phyloP scores from a whole-genome alignment of 2,113 vertebrate genomes.

The Pedetes capensis region DNA sequence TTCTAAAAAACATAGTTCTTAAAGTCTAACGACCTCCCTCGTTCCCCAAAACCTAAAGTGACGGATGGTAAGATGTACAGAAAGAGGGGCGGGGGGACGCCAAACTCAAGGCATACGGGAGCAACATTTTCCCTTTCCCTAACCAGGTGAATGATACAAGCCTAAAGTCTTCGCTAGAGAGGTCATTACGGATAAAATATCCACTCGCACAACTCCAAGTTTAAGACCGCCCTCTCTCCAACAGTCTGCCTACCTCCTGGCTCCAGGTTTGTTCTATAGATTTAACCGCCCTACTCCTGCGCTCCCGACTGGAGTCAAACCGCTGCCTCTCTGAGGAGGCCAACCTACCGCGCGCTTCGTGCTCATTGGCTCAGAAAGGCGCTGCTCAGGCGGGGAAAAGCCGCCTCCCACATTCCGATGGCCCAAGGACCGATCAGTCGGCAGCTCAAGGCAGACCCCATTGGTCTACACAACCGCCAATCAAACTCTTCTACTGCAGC shows the following conservation, averaged over 20 bases:
- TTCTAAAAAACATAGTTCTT: neutral
- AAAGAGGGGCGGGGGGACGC: neutral
- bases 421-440: constrained; percentile 57
- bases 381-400: constrained; percentile 48
- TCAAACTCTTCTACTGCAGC: constrained; percentile 25
- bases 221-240: neutral
- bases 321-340: constrained; percentile 16
- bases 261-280: neutral
- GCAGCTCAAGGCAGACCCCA: constrained; percentile 21
- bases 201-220: neutral
- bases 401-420: constrained; percentile 59
- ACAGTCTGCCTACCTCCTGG: neutral
- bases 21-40: neutral
- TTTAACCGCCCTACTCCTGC: neutral
- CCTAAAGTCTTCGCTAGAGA: neutral
- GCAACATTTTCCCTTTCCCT: neutral
- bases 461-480: constrained; percentile 61
- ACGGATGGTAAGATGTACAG: neutral
- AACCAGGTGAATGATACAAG: neutral
- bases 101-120: neutral
- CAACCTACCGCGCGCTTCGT: constrained; percentile 71
- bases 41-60: neutral
- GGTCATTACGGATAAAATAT: neutral
- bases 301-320: constrained; percentile 17
- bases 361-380: constrained; percentile 56